Evolutionary conservation across 2,888 invertebrate genomes (phyloP).

Genomic region (Alviniconcha strummeri): DNA sequence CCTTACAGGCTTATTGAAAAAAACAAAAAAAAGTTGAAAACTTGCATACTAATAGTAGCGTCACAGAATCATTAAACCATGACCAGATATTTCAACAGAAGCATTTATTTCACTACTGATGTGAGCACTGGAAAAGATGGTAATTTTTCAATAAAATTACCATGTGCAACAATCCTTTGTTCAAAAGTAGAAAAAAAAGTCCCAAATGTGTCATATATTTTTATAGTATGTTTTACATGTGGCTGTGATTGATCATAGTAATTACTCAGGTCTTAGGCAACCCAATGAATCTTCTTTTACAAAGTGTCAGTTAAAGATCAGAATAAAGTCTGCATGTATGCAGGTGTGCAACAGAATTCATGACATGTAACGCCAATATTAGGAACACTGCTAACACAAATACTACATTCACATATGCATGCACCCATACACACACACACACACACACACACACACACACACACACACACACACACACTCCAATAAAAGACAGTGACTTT

Average conservation of each 20-base stretch:
- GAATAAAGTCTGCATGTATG: background rate
- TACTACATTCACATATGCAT: background rate
- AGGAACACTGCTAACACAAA: background rate
- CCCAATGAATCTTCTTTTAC: background rate
- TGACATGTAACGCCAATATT: conserved; percentile 14
- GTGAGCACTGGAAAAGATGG: too few relatives aligned
- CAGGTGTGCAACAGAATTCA: background rate
- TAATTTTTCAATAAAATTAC: too few relatives aligned
- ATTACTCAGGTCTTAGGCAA: background rate
- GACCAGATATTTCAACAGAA: too few relatives aligned
- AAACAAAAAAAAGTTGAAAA: too few relatives aligned
- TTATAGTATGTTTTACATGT: too few relatives aligned
- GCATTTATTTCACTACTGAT: too few relatives aligned
- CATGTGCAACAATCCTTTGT: too few relatives aligned
- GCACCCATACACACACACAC: conserved; percentile 20
- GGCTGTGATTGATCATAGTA: background rate
- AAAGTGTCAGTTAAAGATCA: background rate
- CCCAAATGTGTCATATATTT: too few relatives aligned
- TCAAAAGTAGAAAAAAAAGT: too few relatives aligned
- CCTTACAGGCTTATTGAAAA: too few relatives aligned
- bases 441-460: conserved; percentile 7
- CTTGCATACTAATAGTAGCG: too few relatives aligned
- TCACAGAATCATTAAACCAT: too few relatives aligned
- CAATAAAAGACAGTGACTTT: background rate
- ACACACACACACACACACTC: background rate